Percentiles rank a stretch among this genome's conserved stretches.
Conservation (phyloP, 2,888 invertebrate species). For the Frankliniella fusca region DNA sequence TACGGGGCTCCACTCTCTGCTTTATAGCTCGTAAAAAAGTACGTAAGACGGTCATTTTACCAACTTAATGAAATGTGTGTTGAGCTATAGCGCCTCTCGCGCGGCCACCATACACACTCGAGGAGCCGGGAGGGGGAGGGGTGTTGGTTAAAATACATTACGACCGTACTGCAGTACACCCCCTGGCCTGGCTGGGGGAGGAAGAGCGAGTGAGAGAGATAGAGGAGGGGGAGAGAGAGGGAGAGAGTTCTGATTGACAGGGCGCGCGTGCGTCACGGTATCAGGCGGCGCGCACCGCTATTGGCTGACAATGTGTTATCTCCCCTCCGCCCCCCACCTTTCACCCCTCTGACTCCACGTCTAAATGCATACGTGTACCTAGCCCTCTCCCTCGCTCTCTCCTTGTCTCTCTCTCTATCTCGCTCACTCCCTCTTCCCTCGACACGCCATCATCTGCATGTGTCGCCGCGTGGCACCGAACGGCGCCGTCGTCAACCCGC, state of each 20-base stretch:
- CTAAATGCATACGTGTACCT: not conserved
- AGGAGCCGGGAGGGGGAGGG: not conserved
- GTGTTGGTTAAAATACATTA: not conserved
- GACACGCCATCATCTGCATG: not conserved
- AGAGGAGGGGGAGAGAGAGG: not conserved
- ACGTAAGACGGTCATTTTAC: conserved; percentile 2
- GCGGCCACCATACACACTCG: not conserved
- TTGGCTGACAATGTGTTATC: conserved; percentile 22
- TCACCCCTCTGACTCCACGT: not conserved
- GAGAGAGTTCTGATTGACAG: not conserved
- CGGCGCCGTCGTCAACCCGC: not conserved
- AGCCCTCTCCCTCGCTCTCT: not conserved
- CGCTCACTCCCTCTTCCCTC: not conserved
- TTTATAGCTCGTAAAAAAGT: conserved; percentile 6
- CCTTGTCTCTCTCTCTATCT: not conserved
- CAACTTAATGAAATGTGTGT: conserved; percentile 14
- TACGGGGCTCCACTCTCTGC: not conserved
- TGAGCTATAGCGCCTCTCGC: not conserved
- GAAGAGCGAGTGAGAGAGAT: not conserved
- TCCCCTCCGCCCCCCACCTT: not conserved
- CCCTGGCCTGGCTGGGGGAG: not conserved
- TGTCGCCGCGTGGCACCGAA: not conserved
- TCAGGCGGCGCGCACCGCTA: not conserved
- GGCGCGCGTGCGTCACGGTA: not conserved
- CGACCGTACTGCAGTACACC: not conserved